Evolutionary conservation across 2,113 vertebrate species (phyloP), one percentile per base, ranked within the genome.

Genomic region (Dicerorhinus sumatrensis): DNA sequence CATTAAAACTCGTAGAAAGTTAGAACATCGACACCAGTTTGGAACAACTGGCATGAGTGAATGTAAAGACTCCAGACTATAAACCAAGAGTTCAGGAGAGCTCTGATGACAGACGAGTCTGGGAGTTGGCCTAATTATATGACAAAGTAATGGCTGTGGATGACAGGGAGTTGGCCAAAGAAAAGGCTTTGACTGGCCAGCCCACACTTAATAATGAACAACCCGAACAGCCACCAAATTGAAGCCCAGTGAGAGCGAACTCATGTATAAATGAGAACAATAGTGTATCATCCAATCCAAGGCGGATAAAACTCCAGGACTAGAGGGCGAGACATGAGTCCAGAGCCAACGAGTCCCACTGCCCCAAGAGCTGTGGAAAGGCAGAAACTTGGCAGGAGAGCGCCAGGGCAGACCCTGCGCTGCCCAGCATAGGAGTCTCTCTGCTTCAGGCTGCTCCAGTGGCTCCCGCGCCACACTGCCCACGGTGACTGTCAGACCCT

Each of bases 331-430:
- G 76, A 31, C 60, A 39, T 21, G 63, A 56, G 54, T 9, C 18
- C 12, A 36, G 46, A 60, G 46, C 65, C 62, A 60, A 36, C 2
- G 11, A 60, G 63, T 39, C 51, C 51, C 21, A 23, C 0, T 31
- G 29, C 46, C 76, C 79, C 18, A 4, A 10, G 9, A 36, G 67
- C 73, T 42, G 20, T 17, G 18, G 21, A 6, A 60, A 60, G 21
- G 21, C 36, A 48, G 51, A 67, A 85, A 31, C 62, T 48, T 2
- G 27, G n/a, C 21, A 6, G 27, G 9, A 56, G n/a, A 39, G 65
- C 48, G 2, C 8, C 21, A 5, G 6, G 10, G 42, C 8, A 8
- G 14, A 12, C 31, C 5, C 5, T 14, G 3, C 1, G 42, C 8
- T 27, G 14, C 56, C 21, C 56, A 17, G 16, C 27, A 13, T 1